Base-by-base conservation (phyloP, 2,888 invertebrate species). In the Heliconius ethilla region DNA sequence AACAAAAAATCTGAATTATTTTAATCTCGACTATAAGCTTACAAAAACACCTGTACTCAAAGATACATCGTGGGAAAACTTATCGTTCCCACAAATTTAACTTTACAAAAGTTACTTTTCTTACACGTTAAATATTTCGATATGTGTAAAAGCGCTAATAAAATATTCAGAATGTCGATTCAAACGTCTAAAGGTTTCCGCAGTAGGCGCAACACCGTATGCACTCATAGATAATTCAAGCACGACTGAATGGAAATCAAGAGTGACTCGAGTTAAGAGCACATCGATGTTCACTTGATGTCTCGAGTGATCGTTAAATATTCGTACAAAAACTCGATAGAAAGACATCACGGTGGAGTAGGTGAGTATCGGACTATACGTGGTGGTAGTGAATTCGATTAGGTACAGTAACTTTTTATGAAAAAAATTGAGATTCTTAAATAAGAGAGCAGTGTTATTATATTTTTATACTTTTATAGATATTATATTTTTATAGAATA, bases 201-300 rank as follows among this genome's bases (percentile, higher is more conserved):
- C 74, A 63, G 40, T 74, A 74, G 74, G 74, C 63, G 74, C 74
- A 74, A 63, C 62, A 63, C 40, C 79, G 67, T 78, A 75, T 74
- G 73, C 77, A 72, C 69, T 76, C 79, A 70, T 79, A 73, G 79
- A 80, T 77, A 76, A 79, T 79, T 79, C 79, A 78, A 78, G 75
- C 74, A 74, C 74, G 75, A 80, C 77, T 77, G 70, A 80, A 80
- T 75, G 75, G 29, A 80, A 79, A 75, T 63, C 62, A 79, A 78
- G 55, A 51, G 51, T 72, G 67, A 63, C 62, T 75, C 40, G 29
- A 73, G 70, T 67, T 63, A 66, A 72, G 69, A 70, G 76, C 70
- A 33, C 66, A 66, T 29, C 76, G 76, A 66, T 78, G 78, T 72
- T 78, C 78, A 75, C 66, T 78, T 78, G 70, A 78, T 72, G 72